These are phyloP conservation scores for Girardia tigrina DNA, from an alignment of 2,888 invertebrate species.

Conservation along the genomic window DNA sequence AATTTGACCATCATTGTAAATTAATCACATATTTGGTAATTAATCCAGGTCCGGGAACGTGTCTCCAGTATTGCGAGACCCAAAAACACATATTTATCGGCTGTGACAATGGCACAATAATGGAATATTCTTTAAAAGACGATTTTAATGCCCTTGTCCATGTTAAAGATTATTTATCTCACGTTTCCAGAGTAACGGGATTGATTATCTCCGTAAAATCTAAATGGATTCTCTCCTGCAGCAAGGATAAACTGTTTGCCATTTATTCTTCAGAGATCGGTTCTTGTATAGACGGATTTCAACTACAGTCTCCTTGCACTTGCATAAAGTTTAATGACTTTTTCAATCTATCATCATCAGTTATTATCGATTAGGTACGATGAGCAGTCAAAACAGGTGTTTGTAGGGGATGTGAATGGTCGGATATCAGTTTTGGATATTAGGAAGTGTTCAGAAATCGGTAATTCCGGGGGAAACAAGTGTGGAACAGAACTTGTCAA, in stretches of 20 bases:
- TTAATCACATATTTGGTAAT: too few relatives aligned
- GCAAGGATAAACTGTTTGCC: conserved; percentile 80
- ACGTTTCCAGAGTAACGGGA: conserved; percentile 69
- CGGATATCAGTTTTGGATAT: conserved; percentile 89
- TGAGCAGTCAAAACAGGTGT: conserved; percentile 79
- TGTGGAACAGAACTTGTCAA: conserved; percentile 62
- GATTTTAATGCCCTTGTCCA: conserved; percentile 85
- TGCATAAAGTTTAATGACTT: conserved; percentile 65
- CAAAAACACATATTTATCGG: conserved; percentile 71
- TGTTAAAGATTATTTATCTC: conserved; percentile 64
- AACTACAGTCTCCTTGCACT: conserved; percentile 78
- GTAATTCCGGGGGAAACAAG: conserved; percentile 52
- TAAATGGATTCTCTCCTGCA: conserved; percentile 81
- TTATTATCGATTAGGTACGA: conserved; percentile 62
- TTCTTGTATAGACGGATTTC: conserved; percentile 69
- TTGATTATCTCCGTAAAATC: conserved; percentile 67
- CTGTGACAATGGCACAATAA: conserved; percentile 76
- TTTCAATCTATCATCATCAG: not conserved
- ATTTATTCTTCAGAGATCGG: conserved; percentile 88
- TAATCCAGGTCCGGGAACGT: not conserved
- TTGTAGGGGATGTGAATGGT: conserved; percentile 88
- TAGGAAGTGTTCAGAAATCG: conserved; percentile 46
- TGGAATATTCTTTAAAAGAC: conserved; percentile 72
- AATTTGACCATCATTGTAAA: too few relatives aligned
- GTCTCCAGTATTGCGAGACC: not conserved